These are phyloP conservation scores for Sylvilagus floridanus DNA, from an alignment of 2,797 vertebrate genomes.

Conservation along the genomic window DNA sequence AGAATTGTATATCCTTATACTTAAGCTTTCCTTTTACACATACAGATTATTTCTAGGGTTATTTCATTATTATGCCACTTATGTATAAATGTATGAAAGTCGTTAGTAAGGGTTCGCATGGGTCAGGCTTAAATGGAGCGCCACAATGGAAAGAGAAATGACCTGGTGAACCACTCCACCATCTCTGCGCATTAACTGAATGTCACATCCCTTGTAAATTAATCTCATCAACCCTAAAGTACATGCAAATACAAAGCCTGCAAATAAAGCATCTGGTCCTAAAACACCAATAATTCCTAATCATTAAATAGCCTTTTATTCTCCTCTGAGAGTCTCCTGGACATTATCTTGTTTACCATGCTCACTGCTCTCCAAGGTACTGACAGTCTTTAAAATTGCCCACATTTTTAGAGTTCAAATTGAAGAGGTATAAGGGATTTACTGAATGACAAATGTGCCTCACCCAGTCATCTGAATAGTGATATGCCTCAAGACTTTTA, in stretches of 20 bases:
- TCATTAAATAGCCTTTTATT: neutral
- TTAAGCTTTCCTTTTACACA: slow-evolving; percentile 15
- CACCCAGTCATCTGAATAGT: neutral
- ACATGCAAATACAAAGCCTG: neutral
- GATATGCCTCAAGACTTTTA: neutral
- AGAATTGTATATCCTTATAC: neutral
- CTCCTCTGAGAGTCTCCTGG: neutral
- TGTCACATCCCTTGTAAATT: neutral
- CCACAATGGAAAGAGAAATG: neutral
- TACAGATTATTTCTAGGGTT: neutral
- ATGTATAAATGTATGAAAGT: neutral
- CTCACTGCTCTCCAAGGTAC: neutral
- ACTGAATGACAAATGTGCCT: slow-evolving; percentile 3
- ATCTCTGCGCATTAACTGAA: neutral
- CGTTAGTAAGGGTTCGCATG: neutral
- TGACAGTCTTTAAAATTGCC: neutral
- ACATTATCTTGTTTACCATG: neutral
- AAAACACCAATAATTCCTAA: neutral
- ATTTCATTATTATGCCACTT: neutral
- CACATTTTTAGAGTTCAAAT: slow-evolving; percentile 16
- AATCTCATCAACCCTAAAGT: slow-evolving; percentile 2
- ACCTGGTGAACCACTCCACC: neutral
- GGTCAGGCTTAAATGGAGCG: slow-evolving; percentile 16
- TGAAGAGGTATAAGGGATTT: neutral
- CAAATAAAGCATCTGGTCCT: slow-evolving; percentile 21